A percentile compares a stretch with the other conserved stretches of the same genome.
phyloP scores from a whole-genome alignment of 2,888 invertebrate species.

The Agriotes lineatus region DNA sequence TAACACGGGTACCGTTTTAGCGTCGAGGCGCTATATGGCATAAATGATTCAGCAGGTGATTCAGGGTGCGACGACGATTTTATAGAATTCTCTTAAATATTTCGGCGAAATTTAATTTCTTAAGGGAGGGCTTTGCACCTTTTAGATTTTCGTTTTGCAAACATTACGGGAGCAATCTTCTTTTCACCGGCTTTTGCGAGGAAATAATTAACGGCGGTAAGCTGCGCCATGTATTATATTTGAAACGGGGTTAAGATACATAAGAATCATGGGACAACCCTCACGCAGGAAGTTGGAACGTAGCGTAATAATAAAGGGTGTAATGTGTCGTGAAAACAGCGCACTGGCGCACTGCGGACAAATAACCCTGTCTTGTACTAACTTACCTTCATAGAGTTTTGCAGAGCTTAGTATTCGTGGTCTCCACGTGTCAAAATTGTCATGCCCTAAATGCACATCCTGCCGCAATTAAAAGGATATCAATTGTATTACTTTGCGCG shows the following conservation, averaged over 20 bases:
- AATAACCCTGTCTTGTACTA: constrained; percentile 31
- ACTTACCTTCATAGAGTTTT: constrained; percentile 21
- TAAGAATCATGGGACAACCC: constrained; percentile 13
- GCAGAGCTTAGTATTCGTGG: constrained; percentile 2
- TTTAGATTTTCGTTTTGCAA: background rate
- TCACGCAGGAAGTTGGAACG: constrained; percentile 22
- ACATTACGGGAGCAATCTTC: background rate
- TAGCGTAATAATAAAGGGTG: constrained; percentile 36
- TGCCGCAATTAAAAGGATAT: constrained; percentile 11
- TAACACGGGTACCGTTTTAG: constrained; percentile 23
- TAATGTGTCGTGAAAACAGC: constrained; percentile 34
- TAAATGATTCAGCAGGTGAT: constrained; percentile 13
- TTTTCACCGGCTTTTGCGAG: background rate
- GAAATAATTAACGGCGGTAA: background rate
- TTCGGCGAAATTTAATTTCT: background rate
- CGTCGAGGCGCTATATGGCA: constrained; percentile 1
- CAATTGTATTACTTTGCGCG: constrained; percentile 7
- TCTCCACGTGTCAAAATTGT: background rate
- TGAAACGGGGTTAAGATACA: constrained; percentile 17
- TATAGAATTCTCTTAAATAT: background rate
- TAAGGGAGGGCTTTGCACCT: background rate
- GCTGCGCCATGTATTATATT: constrained; percentile 7
- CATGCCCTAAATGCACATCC: background rate
- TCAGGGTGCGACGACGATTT: background rate
- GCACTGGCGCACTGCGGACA: constrained; percentile 41